phyloP scores from a whole-genome alignment of 2,113 vertebrate genomes.

The Chloebia gouldiae region DNA sequence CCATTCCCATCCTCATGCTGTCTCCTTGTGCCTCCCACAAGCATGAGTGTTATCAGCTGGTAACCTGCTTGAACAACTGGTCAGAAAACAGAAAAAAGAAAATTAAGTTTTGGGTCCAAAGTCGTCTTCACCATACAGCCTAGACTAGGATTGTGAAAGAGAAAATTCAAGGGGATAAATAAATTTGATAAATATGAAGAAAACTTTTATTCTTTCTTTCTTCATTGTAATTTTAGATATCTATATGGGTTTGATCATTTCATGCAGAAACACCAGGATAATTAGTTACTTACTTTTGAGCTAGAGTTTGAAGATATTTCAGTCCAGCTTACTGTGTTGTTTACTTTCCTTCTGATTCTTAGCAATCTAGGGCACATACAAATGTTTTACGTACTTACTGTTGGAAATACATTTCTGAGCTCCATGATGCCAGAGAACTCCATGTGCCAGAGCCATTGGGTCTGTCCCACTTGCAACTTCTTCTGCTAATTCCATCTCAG shows the following conservation, averaged over 20 bases:
- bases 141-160: neutral
- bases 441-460: neutral
- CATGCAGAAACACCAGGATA: neutral
- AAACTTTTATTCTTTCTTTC: neutral
- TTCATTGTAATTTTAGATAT: neutral
- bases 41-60: neutral
- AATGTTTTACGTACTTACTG: neutral
- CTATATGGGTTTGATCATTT: neutral
- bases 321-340: neutral
- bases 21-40: neutral
- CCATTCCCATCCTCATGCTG: neutral
- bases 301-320: neutral
- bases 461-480: neutral
- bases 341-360: neutral
- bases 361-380: accelerated
- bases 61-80: neutral
- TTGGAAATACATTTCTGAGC: neutral
- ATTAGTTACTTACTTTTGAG: neutral
- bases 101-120: neutral
- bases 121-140: neutral
- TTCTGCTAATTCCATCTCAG: neutral
- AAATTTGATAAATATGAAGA: neutral
- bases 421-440: neutral
- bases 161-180: neutral
- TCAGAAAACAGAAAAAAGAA: neutral